phyloP scores from a whole-genome alignment of 2,797 vertebrate genomes.

The Neosalanx taihuensis region DNA sequence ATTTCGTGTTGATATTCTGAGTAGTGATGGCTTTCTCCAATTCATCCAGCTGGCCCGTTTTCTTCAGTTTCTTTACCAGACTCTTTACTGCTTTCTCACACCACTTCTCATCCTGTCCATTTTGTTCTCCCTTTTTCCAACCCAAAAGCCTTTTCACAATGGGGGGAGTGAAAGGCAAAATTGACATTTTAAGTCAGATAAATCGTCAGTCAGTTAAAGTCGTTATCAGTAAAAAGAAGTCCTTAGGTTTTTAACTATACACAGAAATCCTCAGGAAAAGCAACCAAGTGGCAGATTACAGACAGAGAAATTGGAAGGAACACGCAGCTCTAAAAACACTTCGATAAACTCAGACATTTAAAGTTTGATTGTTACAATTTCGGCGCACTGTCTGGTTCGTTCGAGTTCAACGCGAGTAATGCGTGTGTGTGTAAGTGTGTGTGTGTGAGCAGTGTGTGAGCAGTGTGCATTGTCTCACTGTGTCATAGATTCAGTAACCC shows the following conservation, averaged over 20 bases:
- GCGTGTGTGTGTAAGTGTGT: neutral
- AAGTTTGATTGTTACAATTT: slow-evolving; percentile 40
- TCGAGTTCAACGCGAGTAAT: slow-evolving; percentile 28
- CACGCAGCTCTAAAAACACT: slow-evolving; percentile 10
- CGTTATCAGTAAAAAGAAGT: slow-evolving; percentile 46
- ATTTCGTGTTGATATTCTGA: slow-evolving; percentile 94
- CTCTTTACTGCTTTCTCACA: slow-evolving; percentile 98
- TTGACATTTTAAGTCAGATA: slow-evolving; percentile 82
- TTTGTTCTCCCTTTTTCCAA: slow-evolving; percentile 99
- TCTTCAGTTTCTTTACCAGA: slow-evolving; percentile 98
- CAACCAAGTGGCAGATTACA: neutral
- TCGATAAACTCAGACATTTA: slow-evolving; percentile 33
- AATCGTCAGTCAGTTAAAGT: slow-evolving; percentile 38
- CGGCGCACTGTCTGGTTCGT: slow-evolving; percentile 22
- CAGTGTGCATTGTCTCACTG: slow-evolving; percentile 37
- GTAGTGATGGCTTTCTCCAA: slow-evolving; percentile 97
- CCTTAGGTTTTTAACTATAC: slow-evolving; percentile 35
- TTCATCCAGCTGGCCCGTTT: slow-evolving; percentile 98
- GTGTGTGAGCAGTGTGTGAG: neutral
- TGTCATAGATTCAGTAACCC: slow-evolving; percentile 48
- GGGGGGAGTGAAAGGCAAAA: slow-evolving; percentile 97
- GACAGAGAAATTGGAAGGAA: neutral
- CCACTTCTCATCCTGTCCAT: slow-evolving; percentile 99
- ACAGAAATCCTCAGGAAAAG: slow-evolving; percentile 1
- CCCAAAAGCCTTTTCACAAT: slow-evolving; percentile 96